Evolutionary conservation across 2,797 vertebrate genomes (phyloP).

Genomic region (Chiroxiphia lanceolata): DNA sequence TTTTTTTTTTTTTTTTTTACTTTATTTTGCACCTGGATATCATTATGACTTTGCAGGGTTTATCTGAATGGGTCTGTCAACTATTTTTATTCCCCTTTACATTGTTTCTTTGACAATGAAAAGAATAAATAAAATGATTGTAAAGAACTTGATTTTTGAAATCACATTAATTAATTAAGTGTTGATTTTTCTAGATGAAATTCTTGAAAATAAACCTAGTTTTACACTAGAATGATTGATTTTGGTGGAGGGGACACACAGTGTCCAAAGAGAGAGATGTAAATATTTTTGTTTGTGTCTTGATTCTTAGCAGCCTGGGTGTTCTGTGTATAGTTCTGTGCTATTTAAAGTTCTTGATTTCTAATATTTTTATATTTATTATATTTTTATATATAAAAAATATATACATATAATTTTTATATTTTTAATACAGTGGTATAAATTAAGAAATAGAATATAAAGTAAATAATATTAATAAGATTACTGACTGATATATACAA

Average conservation of each 20-base stretch:
- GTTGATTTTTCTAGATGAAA: background rate
- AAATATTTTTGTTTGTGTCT: background rate
- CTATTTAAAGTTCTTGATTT: background rate
- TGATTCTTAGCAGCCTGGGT: background rate
- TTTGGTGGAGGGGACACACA: background rate
- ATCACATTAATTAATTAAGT: background rate
- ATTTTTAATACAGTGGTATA: background rate
- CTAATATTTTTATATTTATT: background rate
- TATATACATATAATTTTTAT: background rate
- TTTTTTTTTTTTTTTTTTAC: background rate
- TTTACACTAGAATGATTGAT: background rate
- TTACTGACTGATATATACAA: background rate
- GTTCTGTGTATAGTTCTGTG: background rate
- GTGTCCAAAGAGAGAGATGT: background rate
- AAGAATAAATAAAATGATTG: background rate
- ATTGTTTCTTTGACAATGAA: background rate
- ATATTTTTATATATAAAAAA: background rate
- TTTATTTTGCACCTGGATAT: background rate
- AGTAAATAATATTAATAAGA: background rate
- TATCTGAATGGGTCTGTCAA: background rate
- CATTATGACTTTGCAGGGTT: background rate
- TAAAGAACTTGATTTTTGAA: background rate
- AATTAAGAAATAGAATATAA: background rate
- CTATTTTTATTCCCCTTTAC: background rate
- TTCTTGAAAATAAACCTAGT: background rate